Percentiles rank a stretch among this genome's conserved stretches.
These are phyloP conservation scores for Vultur gryphus DNA, from an alignment of 2,797 vertebrate species.

Conservation along the genomic window DNA sequence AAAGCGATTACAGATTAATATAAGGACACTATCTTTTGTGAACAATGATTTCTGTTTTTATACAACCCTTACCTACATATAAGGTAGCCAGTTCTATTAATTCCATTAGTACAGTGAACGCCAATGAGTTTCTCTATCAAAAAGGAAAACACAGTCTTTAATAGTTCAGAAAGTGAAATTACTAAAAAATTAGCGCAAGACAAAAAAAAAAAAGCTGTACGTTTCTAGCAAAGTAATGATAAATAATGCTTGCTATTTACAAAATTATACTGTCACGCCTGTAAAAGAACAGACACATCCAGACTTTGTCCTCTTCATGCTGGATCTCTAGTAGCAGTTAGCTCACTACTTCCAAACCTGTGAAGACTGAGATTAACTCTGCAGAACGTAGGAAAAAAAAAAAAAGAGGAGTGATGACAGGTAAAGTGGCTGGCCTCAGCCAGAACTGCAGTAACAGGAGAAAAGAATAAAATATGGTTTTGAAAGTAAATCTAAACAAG, in stretches of 20 bases:
- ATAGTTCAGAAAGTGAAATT: not conserved
- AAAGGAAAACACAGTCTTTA: constrained; percentile 33
- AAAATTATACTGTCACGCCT: not conserved
- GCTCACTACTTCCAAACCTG: not conserved
- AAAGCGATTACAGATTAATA: not conserved
- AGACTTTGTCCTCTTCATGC: not conserved
- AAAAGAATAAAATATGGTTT: not conserved
- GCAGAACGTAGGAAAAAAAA: not conserved
- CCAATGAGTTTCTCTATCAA: constrained; percentile 72
- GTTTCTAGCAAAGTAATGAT: not conserved
- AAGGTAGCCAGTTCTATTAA: constrained; percentile 76
- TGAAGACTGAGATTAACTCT: not conserved
- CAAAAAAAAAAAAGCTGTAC: not conserved
- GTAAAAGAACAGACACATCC: not conserved
- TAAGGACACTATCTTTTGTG: not conserved
- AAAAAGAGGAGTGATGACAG: not conserved
- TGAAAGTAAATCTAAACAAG: not conserved
- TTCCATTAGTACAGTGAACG: constrained; percentile 75
- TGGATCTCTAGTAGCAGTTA: not conserved
- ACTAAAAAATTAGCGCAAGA: not conserved
- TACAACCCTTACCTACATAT: constrained; percentile 72
- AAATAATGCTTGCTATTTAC: not conserved
- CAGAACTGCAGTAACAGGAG: not conserved
- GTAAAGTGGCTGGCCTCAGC: not conserved
- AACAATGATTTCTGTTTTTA: not conserved